Conservation (phyloP, 1,140 invertebrate genomes). For the Eubasilissa regina region DNA sequence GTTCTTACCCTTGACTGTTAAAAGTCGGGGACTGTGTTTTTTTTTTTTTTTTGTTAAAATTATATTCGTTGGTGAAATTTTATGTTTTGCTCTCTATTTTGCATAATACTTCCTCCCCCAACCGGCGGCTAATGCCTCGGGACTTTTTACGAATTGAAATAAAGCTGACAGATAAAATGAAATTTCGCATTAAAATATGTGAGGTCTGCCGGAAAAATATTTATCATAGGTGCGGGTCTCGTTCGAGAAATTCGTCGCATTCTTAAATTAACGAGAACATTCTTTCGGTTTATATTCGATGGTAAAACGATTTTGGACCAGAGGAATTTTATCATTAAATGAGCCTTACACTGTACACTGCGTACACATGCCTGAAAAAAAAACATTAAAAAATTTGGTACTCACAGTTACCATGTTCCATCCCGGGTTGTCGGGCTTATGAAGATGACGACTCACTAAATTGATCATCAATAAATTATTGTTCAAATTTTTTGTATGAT, state of each 20-base stretch:
- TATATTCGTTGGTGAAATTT: slow-evolving; percentile 24
- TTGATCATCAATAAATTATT: no score
- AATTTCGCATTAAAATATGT: slow-evolving; percentile 40
- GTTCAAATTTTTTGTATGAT: no score
- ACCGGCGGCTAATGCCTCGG: slow-evolving; percentile 23
- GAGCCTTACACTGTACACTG: no score
- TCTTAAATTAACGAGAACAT: neutral
- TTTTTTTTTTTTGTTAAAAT: slow-evolving; percentile 16
- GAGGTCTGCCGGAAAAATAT: slow-evolving; percentile 13
- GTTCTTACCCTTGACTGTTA: no score
- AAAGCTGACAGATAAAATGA: slow-evolving; percentile 40
- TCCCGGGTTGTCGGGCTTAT: no score
- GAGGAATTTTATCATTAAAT: no score
- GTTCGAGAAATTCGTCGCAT: neutral
- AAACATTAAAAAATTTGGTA: no score
- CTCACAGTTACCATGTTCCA: no score
- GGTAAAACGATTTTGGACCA: no score
- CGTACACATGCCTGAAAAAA: no score
- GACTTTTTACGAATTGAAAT: slow-evolving; percentile 47
- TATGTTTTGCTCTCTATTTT: slow-evolving; percentile 25
- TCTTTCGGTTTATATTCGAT: no score
- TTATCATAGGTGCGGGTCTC: neutral
- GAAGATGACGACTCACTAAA: no score
- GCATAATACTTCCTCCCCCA: slow-evolving; percentile 22
- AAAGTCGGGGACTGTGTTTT: neutral